Evolutionary conservation across 2,797 vertebrate genomes (phyloP).

Genomic region (Cirrhinus molitorella): DNA sequence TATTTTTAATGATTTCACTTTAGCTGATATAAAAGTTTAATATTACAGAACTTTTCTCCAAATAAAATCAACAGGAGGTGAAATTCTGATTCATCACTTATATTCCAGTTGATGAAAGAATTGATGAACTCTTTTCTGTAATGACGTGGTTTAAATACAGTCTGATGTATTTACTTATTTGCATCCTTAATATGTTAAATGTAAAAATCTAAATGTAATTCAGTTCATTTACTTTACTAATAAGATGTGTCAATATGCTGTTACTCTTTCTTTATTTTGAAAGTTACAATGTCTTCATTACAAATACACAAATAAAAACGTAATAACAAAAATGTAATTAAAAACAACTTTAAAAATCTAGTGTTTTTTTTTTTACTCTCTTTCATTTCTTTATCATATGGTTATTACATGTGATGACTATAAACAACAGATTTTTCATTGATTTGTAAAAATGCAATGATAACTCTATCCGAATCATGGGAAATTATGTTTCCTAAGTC

Average conservation of each 20-base stretch:
- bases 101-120: not conserved
- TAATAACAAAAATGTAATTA: not conserved
- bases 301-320: not conserved
- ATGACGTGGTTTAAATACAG: not conserved
- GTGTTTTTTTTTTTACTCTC: not conserved
- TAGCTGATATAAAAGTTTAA: not conserved
- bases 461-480: too few relatives aligned
- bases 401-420: not conserved
- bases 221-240: not conserved
- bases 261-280: not conserved
- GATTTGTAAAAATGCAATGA: not conserved
- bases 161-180: not conserved
- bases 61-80: not conserved
- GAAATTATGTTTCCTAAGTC: not conserved
- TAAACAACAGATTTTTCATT: not conserved
- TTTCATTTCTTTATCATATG: not conserved
- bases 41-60: not conserved
- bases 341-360: not conserved
- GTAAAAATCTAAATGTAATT: not conserved
- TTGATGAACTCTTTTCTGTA: not conserved
- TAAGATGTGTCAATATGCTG: not conserved
- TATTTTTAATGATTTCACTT: not conserved
- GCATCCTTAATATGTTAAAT: not conserved
- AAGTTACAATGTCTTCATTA: not conserved
- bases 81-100: not conserved